phyloP scores from a whole-genome alignment of 2,888 invertebrate species.

The Hemithea aestivaria region DNA sequence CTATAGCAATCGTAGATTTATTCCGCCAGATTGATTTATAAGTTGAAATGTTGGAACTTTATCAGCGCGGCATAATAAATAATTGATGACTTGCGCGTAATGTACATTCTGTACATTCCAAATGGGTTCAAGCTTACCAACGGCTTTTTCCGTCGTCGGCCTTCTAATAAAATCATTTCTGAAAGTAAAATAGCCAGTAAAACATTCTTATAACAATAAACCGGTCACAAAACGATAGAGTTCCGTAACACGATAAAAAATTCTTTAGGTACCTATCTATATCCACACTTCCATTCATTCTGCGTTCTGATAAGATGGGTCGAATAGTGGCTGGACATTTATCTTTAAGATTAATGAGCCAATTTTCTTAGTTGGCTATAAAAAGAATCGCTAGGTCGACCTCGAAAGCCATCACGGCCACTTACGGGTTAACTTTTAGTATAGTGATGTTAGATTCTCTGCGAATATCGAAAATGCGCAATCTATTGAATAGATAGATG shows the following conservation, averaged over 20 bases:
- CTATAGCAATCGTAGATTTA: slow-evolving; percentile 15
- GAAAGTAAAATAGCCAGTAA: slow-evolving; percentile 36
- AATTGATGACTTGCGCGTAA: slow-evolving; percentile 18
- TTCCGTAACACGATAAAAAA: slow-evolving; percentile 44
- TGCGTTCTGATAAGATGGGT: slow-evolving; percentile 71
- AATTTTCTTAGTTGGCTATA: slow-evolving; percentile 79
- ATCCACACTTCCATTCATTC: slow-evolving; percentile 67
- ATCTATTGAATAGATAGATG: slow-evolving; percentile 27
- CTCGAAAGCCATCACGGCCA: slow-evolving; percentile 54
- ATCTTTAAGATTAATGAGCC: slow-evolving; percentile 79
- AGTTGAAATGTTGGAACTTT: slow-evolving; percentile 21
- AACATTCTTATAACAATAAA: slow-evolving; percentile 38
- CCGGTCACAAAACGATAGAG: slow-evolving; percentile 40
- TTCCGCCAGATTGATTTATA: slow-evolving; percentile 18
- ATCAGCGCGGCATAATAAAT: slow-evolving; percentile 23
- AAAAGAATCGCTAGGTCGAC: slow-evolving; percentile 73
- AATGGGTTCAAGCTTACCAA: slow-evolving; percentile 10
- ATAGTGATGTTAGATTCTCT: slow-evolving; percentile 42
- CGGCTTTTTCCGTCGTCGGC: slow-evolving; percentile 16
- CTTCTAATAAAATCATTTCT: slow-evolving; percentile 28
- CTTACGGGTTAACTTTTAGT: slow-evolving; percentile 59
- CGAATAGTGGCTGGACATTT: slow-evolving; percentile 76
- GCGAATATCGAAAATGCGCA: slow-evolving; percentile 31
- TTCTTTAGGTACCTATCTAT: slow-evolving; percentile 47
- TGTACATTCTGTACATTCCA: slow-evolving; percentile 21